Percentiles rank a stretch among this genome's conserved stretches.
These are phyloP conservation scores for Calonectris borealis DNA, from an alignment of 2,113 vertebrate genomes.

Conservation along the genomic window DNA sequence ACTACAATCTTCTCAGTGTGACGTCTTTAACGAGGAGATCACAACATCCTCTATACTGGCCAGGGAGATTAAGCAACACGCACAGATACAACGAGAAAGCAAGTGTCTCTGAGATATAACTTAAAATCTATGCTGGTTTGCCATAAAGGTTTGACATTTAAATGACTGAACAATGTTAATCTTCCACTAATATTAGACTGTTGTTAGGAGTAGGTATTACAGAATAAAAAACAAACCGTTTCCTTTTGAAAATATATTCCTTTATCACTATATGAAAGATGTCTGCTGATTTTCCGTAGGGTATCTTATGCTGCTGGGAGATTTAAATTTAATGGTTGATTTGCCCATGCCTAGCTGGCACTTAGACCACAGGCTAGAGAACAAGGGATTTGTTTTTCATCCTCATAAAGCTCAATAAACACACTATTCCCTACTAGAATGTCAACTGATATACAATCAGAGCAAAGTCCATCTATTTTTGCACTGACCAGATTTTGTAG, in stretches of 20 bases:
- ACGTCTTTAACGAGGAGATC: conserved; percentile 45
- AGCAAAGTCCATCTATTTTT: neutral
- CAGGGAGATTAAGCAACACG: conserved; percentile 20
- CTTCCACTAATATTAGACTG: neutral
- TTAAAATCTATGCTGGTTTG: neutral
- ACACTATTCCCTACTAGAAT: neutral
- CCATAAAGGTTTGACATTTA: neutral
- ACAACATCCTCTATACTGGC: conserved; percentile 32
- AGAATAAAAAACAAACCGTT: neutral
- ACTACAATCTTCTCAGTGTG: conserved; percentile 60
- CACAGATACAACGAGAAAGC: neutral
- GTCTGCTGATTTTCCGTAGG: neutral
- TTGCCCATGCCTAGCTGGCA: neutral
- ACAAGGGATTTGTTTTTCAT: neutral
- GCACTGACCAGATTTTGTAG: neutral
- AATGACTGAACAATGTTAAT: conserved; percentile 13
- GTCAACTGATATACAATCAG: neutral
- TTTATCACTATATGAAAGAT: neutral
- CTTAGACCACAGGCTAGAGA: neutral
- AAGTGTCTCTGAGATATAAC: conserved; percentile 13
- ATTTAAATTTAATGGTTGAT: neutral
- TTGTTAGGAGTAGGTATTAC: neutral
- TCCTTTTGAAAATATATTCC: neutral
- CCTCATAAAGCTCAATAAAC: neutral
- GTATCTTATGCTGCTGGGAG: neutral